Evolutionary conservation across 2,113 vertebrate species (phyloP), one percentile per base, ranked within the genome.

Genomic region (Galeopterus variegatus): DNA sequence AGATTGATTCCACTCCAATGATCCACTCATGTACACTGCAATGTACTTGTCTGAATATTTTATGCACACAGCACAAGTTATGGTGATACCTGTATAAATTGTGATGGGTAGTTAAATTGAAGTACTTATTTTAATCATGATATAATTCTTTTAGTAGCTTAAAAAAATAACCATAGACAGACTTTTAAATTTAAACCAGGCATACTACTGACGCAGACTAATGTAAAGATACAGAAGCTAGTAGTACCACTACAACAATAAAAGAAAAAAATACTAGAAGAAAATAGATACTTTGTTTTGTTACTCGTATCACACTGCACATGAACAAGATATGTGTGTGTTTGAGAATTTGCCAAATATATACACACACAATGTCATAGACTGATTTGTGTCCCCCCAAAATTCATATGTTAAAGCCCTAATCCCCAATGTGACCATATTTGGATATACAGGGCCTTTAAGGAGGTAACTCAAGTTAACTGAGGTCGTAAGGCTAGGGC

Each of bases 141-240:
- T n/a, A 14, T 36, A 76, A 75, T 67, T 89, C 17, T 52, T 87
- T 60, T 82, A 69, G 50, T 31, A 60, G 28, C 8, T 81, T 72
- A 85, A 50, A 31, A 90, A 85, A 84, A 19, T 62, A 82, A 88
- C 26, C 31, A 87, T 41, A 17, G 50, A 56, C 28, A 93, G 24
- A 80, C 23, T 52, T 79, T 79, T 52, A 85, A 79, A 62, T 72
- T 86, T 80, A 88, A 82, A 87, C 50, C 76, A 84, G 23, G 48
- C 33, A 36, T 36, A 72, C 21, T 93, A 56, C 8, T 64, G 17
- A 79, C 19, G 12, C 8, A 93, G 33, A 93, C 75, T 81, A 76
- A 81, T 54, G 28, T 69, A 5, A 90, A 60, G 21, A 81, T 81
- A 75, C 8, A 87, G 77, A 81, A 87, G 26, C 17, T n/a, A 41